A percentile compares a stretch with the other conserved stretches of the same genome.
phyloP scores from a whole-genome alignment of 1,140 invertebrate genomes.

The Drosophila grimshawi region DNA sequence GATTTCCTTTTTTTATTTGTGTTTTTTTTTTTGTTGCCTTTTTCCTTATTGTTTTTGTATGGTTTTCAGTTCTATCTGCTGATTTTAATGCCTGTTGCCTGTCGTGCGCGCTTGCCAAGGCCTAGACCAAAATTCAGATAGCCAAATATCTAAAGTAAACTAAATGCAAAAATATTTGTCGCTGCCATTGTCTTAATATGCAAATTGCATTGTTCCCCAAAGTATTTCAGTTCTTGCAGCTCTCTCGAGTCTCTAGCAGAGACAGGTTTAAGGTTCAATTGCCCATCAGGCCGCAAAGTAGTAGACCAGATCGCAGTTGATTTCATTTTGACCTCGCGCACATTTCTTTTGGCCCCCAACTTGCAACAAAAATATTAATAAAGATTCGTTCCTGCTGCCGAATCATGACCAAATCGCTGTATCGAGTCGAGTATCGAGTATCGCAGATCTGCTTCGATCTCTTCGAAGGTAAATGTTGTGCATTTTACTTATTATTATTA shows the following conservation, averaged over 20 bases:
- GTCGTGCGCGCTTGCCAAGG: constrained; percentile 6
- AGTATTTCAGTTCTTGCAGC: constrained; percentile 1
- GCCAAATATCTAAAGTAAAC: constrained; percentile 2
- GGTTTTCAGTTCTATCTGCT: neutral
- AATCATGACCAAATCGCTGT: constrained; percentile 66
- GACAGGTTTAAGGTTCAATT: constrained; percentile 40
- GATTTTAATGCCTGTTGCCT: neutral
- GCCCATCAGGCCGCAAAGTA: constrained; percentile 27
- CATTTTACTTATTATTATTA: constrained; percentile 76
- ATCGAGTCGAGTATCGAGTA: constrained; percentile 12
- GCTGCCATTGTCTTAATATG: constrained; percentile 74
- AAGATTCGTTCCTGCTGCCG: constrained; percentile 43
- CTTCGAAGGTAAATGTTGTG: constrained; percentile 24
- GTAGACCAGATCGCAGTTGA: constrained; percentile 44
- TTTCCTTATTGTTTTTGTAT: neutral
- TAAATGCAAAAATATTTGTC: constrained; percentile 48
- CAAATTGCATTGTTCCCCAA: constrained; percentile 68
- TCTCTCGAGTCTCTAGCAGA: constrained; percentile 22
- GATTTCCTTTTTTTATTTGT: neutral
- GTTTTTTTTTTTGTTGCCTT: neutral
- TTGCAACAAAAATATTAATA: constrained; percentile 65
- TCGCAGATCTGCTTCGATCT: constrained; percentile 19
- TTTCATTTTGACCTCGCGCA: constrained; percentile 66
- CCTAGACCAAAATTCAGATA: constrained; percentile 23
- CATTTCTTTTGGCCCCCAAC: constrained; percentile 36